Base-by-base conservation (phyloP, 1,140 invertebrate species). In the Drosophila lacteicornis region DNA sequence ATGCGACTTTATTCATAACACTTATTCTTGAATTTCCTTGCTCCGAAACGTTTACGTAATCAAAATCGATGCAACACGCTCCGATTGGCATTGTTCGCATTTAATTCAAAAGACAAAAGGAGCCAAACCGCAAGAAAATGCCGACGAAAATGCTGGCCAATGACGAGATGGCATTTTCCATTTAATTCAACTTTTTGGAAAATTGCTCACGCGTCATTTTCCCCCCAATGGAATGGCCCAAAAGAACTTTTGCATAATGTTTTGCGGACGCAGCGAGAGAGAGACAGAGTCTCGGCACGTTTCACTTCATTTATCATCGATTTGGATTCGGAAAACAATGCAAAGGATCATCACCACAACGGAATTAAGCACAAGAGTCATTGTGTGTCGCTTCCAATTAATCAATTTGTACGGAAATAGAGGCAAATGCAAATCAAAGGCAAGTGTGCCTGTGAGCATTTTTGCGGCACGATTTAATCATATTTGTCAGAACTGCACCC, bases 141-240 rank as follows among this genome's bases (percentile, higher is more conserved):
- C 40, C 57, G 17, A 33, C 42, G 60, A 33, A 55, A 58, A 62
- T 47, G 74, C n/a, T 11, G 33, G 33, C 42, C 57, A 51, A 51
- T 73, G 70, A 51, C 53, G 45, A 59, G 38, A 65, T 74, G 69
- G 58, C 61, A 81, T 74, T 79, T 82, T 57, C 58, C 62, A 83
- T 83, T 83, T 76, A 83, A 83, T 83, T 83, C 80, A 65, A 68
- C 65, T 76, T 80, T 60, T 74, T 74, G 70, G 45, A 22, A 83
- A 83, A 83, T 83, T 79, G 76, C 65, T 83, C 78, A 83, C 81
- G 80, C 81, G 65, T 80, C 81, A 84, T 83, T 83, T 83, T 83
- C 57, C 53, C 57, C 58, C 47, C 53, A 62, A 77, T 53, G 61
- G 40, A 56, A 71, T 70, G 66, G 70, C 70, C 65, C 30, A 36